Conservation (phyloP, 1,140 invertebrate species). For the Potamilus streckersoni region DNA sequence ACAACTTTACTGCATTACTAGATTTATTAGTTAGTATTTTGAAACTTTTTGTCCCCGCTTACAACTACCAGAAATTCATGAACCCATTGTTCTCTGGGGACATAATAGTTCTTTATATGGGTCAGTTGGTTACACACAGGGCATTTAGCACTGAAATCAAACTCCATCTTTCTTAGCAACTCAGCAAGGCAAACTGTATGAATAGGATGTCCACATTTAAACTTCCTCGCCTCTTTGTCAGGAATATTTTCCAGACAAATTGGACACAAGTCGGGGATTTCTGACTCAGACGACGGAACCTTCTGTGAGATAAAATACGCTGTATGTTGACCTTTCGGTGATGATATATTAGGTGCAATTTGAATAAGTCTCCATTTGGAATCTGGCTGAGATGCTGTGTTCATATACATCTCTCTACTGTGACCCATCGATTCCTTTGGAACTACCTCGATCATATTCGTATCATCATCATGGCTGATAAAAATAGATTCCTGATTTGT, state of each 20-base stretch:
- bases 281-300: constrained; percentile 11
- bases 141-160: constrained; percentile 23
- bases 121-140: constrained; percentile 19
- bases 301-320: background rate
- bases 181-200: constrained; percentile 21
- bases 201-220: constrained; percentile 13
- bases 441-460: background rate
- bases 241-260: constrained; percentile 29
- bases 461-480: background rate
- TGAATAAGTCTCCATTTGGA: too few species aligned
- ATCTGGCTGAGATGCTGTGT: background rate
- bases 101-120: constrained; percentile 20
- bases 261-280: constrained; percentile 13
- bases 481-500: too few species aligned
- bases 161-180: constrained; percentile 10
- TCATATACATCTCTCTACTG: background rate
- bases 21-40: too few species aligned
- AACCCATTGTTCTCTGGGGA: constrained; percentile 14
- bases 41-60: too few species aligned
- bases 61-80: constrained; percentile 14
- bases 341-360: background rate
- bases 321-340: background rate
- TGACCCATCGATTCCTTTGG: constrained; percentile 6
- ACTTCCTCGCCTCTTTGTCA: constrained; percentile 12
- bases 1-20: too few species aligned